These are phyloP conservation scores for Calyptommatus sinebrachiatus DNA, from an alignment of 2,113 vertebrate species.

Conservation along the genomic window DNA sequence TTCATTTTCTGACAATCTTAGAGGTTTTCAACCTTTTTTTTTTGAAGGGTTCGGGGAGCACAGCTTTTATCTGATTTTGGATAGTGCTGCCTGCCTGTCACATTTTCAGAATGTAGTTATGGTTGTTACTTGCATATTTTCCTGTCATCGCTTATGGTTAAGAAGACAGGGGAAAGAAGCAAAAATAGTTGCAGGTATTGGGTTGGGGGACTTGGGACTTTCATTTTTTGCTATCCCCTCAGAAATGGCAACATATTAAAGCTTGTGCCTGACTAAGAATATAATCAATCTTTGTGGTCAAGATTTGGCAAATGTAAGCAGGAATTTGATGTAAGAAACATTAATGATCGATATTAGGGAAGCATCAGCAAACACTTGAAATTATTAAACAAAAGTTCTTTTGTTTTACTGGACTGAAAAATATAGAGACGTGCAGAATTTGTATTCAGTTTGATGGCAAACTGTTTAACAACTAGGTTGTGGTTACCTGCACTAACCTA, in stretches of 20 bases:
- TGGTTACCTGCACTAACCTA: no score
- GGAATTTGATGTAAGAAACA: no score
- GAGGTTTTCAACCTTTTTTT: slow-evolving; percentile 53
- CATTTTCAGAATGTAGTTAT: slow-evolving; percentile 17
- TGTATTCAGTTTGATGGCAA: no score
- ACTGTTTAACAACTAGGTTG: no score
- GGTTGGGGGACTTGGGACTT: background rate
- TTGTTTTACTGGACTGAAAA: no score
- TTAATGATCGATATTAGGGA: no score
- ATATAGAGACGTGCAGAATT: no score
- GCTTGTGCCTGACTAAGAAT: slow-evolving; percentile 24
- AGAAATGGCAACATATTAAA: slow-evolving; percentile 5
- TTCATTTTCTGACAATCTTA: slow-evolving; percentile 54
- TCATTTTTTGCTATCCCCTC: slow-evolving; percentile 2
- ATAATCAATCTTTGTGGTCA: no score
- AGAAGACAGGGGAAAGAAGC: slow-evolving; percentile 21
- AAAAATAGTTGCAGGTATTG: slow-evolving; percentile 47
- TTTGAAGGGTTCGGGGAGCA: slow-evolving; percentile 28
- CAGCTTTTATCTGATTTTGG: slow-evolving; percentile 63
- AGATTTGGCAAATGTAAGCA: no score
- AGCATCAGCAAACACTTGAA: no score
- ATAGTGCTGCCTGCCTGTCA: slow-evolving; percentile 64
- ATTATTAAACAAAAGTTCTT: no score
- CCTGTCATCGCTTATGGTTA: slow-evolving; percentile 48
- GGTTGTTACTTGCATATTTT: slow-evolving; percentile 35